Evolutionary conservation across 2,888 invertebrate genomes (phyloP), one percentile per base, ranked within the genome.

Genomic region (Cephus nigrinus): DNA sequence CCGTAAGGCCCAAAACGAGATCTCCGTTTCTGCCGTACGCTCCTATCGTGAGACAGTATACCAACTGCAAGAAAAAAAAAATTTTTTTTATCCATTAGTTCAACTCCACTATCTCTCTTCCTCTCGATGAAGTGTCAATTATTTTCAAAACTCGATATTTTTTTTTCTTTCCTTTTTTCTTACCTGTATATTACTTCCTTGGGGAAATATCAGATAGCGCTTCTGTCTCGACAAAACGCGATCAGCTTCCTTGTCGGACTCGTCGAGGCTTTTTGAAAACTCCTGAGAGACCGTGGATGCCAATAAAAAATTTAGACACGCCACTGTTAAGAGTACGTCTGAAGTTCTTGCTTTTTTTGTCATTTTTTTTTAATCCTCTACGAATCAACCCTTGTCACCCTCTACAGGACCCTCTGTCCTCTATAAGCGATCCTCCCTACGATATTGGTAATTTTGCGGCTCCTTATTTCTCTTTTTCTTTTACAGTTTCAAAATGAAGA

Each of bases 1-100:
- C 95, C 0, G 96, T 96, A 80, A 94, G 93, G 9, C 96, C 96
- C 86, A 95, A 93, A 77, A 96, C 93, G 69, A 95, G 93, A 78
- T 94, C 93, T 0, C 93, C 93, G 12, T 94, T 93, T 0, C 90
- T 80, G 1, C 92, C 90, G 78, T 94, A 87, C 73, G 93, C 92
- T 1, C 94, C 94, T 82, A 93, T 93, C 0, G 95, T 94, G 36
- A 93, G 86, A 87, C 95, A 95, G 86, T 94, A 95, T 79, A 95
- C 91, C 80, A 91, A 79, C 91, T 91, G 76, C 69, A 82, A 85
- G 75, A 74, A 68, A 31, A 11, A 40, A 73, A 40, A 76, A 72
- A 34, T 34, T 23, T 5, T 36, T n/a, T n/a, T 11, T 3, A 9
- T 74, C 12, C 31, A 33, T 36, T 78, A 31, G 30, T 75, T 69